Conservation (phyloP, 2,797 vertebrate genomes). For the Ceryle rudis region DNA sequence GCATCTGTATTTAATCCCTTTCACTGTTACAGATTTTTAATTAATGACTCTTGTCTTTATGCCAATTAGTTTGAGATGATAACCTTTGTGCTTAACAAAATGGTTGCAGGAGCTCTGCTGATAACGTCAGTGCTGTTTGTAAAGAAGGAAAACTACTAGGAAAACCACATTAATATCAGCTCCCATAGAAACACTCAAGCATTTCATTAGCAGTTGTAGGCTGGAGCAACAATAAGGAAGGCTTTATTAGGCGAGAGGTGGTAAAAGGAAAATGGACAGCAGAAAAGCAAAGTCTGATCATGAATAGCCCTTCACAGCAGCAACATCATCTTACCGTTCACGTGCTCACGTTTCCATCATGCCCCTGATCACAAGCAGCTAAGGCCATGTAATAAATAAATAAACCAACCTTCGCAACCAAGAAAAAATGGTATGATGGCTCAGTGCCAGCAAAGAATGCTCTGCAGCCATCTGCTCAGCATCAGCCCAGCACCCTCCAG, state of each 20-base stretch:
- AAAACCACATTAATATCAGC: slow-evolving; percentile 7
- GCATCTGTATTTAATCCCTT: slow-evolving; percentile 22
- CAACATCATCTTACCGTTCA: neutral
- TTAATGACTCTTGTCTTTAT: neutral
- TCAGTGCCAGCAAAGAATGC: neutral
- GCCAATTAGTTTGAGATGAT: neutral
- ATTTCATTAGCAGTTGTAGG: slow-evolving; percentile 7
- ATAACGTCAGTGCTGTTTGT: neutral
- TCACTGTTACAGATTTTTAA: slow-evolving; percentile 12
- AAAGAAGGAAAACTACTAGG: neutral
- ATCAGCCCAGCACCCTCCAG: slow-evolving; percentile 30
- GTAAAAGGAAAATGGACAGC: slow-evolving; percentile 19
- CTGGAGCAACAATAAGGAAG: neutral
- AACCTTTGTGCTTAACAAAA: neutral
- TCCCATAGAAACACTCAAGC: slow-evolving; percentile 16
- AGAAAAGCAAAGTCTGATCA: slow-evolving; percentile 20
- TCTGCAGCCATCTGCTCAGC: slow-evolving; percentile 59
- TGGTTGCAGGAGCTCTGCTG: neutral
- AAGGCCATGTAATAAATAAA: neutral
- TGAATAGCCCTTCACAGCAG: neutral
- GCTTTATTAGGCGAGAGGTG: neutral
- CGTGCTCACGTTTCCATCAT: neutral
- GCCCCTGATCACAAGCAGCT: neutral
- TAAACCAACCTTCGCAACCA: neutral
- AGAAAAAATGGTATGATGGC: neutral